Evolutionary conservation across 2,113 vertebrate species (phyloP).

Genomic region (Nothoprocta pentlandii): DNA sequence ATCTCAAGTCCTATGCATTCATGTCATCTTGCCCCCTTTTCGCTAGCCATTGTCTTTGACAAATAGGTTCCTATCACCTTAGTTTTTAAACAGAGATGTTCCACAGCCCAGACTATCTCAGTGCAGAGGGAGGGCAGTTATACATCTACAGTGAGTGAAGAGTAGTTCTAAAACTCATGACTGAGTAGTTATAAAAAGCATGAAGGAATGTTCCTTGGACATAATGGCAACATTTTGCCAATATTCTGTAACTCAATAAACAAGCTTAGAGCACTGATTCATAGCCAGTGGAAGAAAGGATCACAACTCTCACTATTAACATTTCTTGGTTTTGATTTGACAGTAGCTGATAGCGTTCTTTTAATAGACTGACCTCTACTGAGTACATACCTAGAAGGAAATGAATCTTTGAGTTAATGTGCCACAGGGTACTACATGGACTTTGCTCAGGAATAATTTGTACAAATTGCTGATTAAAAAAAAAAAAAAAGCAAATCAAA

Average conservation of each 20-base stretch:
- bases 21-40: neutral
- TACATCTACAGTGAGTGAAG: neutral
- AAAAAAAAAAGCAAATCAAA: neutral
- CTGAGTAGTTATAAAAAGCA: neutral
- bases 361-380: neutral
- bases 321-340: constrained; percentile 33
- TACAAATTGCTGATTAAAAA: constrained; percentile 3
- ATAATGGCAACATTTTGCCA: neutral
- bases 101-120: neutral
- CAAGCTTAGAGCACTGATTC: neutral
- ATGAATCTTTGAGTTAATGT: neutral
- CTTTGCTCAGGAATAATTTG: neutral
- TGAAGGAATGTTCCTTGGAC: neutral
- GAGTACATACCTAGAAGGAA: constrained; percentile 34
- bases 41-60: neutral
- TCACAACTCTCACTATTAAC: neutral
- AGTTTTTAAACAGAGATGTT: neutral
- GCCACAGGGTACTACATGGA: neutral
- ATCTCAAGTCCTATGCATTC: neutral
- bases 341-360: constrained; percentile 30
- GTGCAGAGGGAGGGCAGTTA: neutral
- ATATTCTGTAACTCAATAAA: constrained; percentile 46
- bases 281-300: neutral
- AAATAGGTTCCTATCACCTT: neutral
- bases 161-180: neutral